phyloP scores from a whole-genome alignment of 2,113 vertebrate genomes.

The Sigmodon hispidus region DNA sequence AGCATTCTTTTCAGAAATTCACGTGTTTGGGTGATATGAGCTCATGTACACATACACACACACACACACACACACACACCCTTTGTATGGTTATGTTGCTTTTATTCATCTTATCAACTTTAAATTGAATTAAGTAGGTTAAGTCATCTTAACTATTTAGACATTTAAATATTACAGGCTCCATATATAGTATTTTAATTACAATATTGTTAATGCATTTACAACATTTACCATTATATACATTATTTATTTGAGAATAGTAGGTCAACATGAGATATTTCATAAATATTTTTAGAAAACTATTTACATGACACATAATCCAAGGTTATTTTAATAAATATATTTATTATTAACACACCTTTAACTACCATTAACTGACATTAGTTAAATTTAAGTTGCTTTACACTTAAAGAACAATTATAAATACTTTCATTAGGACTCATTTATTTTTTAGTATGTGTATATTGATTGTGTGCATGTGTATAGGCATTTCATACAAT shows the following conservation, averaged over 20 bases:
- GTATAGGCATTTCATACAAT: neutral
- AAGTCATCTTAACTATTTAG: neutral
- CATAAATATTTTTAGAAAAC: neutral
- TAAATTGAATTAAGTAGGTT: neutral
- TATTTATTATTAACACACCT: neutral
- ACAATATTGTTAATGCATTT: neutral
- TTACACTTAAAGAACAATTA: neutral
- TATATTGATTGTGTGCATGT: neutral
- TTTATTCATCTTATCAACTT: neutral
- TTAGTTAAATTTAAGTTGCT: neutral
- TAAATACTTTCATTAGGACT: neutral
- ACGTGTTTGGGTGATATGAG: neutral
- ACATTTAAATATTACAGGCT: neutral
- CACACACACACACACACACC: neutral
- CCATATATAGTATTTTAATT: neutral
- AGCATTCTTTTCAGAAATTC: neutral
- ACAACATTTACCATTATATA: neutral
- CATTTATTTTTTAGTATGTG: neutral
- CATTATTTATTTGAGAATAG: neutral
- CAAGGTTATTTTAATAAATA: neutral
- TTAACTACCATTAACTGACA: neutral
- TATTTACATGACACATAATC: neutral
- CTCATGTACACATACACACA: neutral
- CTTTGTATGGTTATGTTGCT: neutral
- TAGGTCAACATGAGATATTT: neutral